phyloP scores from a whole-genome alignment of 35 echinoderm and acorn worm species.

The Strongylocentrotus purpuratus region DNA sequence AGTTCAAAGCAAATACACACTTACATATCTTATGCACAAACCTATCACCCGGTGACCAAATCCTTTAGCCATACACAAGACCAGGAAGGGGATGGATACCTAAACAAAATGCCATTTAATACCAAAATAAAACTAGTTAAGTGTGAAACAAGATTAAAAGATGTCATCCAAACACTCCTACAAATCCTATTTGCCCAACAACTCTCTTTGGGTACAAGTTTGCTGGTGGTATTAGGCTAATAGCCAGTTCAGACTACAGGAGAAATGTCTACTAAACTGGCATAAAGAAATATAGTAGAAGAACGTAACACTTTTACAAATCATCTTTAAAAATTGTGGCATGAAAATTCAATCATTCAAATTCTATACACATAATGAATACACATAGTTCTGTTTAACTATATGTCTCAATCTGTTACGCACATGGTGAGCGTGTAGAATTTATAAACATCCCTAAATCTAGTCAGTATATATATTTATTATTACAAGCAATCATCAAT shows the following conservation, averaged over 20 bases:
- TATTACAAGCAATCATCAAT: background rate
- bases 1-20: background rate
- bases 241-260: background rate
- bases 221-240: background rate
- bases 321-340: too few relatives aligned
- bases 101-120: too few relatives aligned
- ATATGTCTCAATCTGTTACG: too few relatives aligned
- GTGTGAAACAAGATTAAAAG: conserved; percentile 4
- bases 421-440: too few relatives aligned
- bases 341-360: background rate
- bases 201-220: background rate
- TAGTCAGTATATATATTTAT: background rate
- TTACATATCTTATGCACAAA: background rate
- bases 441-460: background rate
- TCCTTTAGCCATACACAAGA: background rate
- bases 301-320: too few relatives aligned
- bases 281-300: too few relatives aligned
- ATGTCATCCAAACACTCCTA: background rate
- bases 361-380: background rate
- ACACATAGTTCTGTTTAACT: too few relatives aligned
- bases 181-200: background rate
- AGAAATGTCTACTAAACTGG: too few relatives aligned
- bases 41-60: background rate
- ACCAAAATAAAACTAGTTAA: background rate
- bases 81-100: background rate